phyloP scores from a whole-genome alignment of 2,888 invertebrate genomes.

The Aphidoletes aphidimyza region DNA sequence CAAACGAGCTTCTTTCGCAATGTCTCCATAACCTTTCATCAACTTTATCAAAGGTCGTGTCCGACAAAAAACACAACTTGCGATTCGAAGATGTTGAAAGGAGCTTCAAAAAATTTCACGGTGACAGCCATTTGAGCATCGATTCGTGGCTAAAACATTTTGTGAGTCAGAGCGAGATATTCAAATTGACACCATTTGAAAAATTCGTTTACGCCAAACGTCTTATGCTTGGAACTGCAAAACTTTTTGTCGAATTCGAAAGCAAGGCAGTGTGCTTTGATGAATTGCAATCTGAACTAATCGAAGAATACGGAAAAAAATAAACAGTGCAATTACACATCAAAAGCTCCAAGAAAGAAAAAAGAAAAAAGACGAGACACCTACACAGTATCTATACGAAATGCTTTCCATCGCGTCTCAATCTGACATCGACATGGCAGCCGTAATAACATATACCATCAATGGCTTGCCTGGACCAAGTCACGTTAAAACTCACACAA shows the following conservation, averaged over 20 bases:
- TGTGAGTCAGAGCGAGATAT: background rate
- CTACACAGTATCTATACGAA: background rate
- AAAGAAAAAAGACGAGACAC: background rate
- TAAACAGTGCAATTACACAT: background rate
- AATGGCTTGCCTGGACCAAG: background rate
- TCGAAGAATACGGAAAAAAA: background rate
- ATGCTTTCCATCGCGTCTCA: background rate
- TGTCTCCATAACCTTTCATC: no score
- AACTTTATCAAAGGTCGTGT: no score
- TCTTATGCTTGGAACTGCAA: background rate
- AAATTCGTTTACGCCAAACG: background rate
- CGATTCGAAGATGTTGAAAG: background rate
- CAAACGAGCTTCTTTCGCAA: no score
- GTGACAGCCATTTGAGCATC: background rate
- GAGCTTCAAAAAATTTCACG: background rate
- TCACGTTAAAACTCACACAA: background rate
- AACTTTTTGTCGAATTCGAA: background rate
- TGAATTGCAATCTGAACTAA: background rate
- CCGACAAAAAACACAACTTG: background rate
- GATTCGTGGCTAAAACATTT: background rate
- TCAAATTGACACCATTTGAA: background rate
- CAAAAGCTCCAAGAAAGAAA: background rate
- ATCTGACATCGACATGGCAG: background rate
- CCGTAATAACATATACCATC: background rate
- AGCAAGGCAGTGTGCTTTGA: background rate